These are phyloP conservation scores for Drosophila gunungcola DNA, from an alignment of 1,140 invertebrate genomes.

Conservation along the genomic window DNA sequence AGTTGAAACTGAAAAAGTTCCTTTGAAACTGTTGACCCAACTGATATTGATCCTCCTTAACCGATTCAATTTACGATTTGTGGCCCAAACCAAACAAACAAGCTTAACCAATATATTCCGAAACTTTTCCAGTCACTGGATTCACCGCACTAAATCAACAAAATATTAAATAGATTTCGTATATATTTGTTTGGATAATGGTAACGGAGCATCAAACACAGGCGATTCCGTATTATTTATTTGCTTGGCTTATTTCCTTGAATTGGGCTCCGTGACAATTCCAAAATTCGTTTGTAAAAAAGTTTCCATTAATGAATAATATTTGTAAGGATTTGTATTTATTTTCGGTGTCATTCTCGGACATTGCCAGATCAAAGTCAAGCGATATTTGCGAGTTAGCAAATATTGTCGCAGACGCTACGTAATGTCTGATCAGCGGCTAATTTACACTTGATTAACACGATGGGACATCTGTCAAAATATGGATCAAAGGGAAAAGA, in stretches of 20 bases:
- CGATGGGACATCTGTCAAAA: slow-evolving; percentile 28
- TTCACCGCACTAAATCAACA: slow-evolving; percentile 22
- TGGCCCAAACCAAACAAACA: slow-evolving; percentile 28
- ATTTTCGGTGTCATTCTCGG: slow-evolving; percentile 35
- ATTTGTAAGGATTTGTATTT: slow-evolving; percentile 46
- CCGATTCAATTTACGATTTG: slow-evolving; percentile 5
- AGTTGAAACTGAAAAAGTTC: neutral
- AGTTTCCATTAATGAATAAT: slow-evolving; percentile 47
- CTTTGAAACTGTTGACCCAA: slow-evolving; percentile 1
- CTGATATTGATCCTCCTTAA: slow-evolving; percentile 15
- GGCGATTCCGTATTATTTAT: slow-evolving; percentile 32
- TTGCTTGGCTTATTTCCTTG: slow-evolving; percentile 37
- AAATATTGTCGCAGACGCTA: slow-evolving; percentile 64
- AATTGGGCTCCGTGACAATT: slow-evolving; percentile 35
- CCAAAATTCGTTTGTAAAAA: slow-evolving; percentile 44
- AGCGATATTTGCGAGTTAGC: slow-evolving; percentile 28
- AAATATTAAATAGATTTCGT: slow-evolving; percentile 20
- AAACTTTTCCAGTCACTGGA: slow-evolving; percentile 36
- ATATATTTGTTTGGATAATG: slow-evolving; percentile 22
- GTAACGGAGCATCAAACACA: slow-evolving; percentile 4
- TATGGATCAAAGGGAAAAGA: slow-evolving; percentile 6
- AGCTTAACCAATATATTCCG: slow-evolving; percentile 1
- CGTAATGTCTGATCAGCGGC: slow-evolving; percentile 59
- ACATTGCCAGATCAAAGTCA: slow-evolving; percentile 35
- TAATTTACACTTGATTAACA: slow-evolving; percentile 71